A percentile compares a stretch with the other conserved stretches of the same genome.
phyloP scores from a whole-genome alignment of 2,797 vertebrate genomes.

The Buceros bicornis region DNA sequence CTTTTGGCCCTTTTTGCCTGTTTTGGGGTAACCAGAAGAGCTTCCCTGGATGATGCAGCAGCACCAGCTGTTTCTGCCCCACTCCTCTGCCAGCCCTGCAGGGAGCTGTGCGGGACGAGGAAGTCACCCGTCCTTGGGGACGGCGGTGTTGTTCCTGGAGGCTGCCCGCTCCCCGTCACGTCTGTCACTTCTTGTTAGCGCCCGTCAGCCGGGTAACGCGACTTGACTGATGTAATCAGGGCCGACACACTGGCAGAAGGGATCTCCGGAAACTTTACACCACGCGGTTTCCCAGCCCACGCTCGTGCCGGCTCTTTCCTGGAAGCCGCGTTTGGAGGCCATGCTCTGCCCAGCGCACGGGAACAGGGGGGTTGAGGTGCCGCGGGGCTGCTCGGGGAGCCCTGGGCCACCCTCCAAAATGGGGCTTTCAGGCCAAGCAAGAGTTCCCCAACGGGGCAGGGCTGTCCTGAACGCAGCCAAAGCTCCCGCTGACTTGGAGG shows the following conservation, averaged over 20 bases:
- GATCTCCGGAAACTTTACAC: slow-evolving; percentile 38
- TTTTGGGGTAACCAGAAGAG: background rate
- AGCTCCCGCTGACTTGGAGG: background rate
- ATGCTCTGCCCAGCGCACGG: fast-evolving
- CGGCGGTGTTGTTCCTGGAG: background rate
- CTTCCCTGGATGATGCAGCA: background rate
- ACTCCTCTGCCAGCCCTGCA: background rate
- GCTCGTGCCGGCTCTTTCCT: background rate
- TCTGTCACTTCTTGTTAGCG: slow-evolving; percentile 71
- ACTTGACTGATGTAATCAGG: slow-evolving; percentile 47
- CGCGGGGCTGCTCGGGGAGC: fast-evolving
- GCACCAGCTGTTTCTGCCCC: background rate
- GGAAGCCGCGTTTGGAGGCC: background rate
- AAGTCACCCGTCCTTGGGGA: background rate
- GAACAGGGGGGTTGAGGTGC: fast-evolving
- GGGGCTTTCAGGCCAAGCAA: fast-evolving
- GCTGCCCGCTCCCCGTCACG: slow-evolving; percentile 18
- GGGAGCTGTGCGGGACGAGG: fast-evolving
- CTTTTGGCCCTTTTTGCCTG: background rate
- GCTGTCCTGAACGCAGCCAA: background rate
- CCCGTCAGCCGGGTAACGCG: background rate
- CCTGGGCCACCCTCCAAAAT: fast-evolving
- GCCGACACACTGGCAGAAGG: background rate
- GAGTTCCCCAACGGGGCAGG: background rate
- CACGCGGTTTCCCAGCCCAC: background rate